phyloP scores from a whole-genome alignment of 1,140 invertebrate genomes.

The Euschistus heros region DNA sequence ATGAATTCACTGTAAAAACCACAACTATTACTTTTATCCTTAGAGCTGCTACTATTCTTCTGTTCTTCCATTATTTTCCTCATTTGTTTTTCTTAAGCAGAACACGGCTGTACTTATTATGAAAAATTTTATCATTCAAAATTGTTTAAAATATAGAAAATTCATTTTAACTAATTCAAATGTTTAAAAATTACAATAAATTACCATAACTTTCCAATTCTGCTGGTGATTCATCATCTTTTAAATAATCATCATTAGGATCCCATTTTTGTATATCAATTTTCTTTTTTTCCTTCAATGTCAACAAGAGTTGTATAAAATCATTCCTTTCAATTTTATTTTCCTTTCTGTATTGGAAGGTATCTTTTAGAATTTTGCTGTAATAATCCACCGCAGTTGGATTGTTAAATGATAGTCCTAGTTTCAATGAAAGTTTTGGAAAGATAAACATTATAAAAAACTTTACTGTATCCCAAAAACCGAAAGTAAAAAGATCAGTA shows the following conservation, averaged over 20 bases:
- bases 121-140: too few species aligned
- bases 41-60: too few species aligned
- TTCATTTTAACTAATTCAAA: too few species aligned
- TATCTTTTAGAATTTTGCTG: conserved; percentile 23
- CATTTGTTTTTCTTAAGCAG: too few species aligned
- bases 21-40: too few species aligned
- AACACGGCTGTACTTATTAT: too few species aligned
- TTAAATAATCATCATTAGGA: conserved; percentile 19
- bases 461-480: neutral
- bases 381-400: conserved; percentile 26
- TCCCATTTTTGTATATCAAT: conserved; percentile 12
- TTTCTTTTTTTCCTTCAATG: conserved; percentile 26
- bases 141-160: too few species aligned
- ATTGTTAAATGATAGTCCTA: conserved; percentile 16
- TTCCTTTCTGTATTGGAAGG: conserved; percentile 28
- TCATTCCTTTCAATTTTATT: conserved; percentile 28
- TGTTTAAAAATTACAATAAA: too few species aligned
- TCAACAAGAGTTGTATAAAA: conserved; percentile 30
- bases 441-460: neutral
- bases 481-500: conserved; percentile 34
- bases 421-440: conserved; percentile 20
- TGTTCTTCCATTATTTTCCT: too few species aligned
- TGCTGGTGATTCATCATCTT: neutral
- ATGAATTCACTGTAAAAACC: too few species aligned
- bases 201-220: conserved; percentile 11